Evolutionary conservation across 2,797 vertebrate species (phyloP).

Genomic region (Phyllotis vaccarum): DNA sequence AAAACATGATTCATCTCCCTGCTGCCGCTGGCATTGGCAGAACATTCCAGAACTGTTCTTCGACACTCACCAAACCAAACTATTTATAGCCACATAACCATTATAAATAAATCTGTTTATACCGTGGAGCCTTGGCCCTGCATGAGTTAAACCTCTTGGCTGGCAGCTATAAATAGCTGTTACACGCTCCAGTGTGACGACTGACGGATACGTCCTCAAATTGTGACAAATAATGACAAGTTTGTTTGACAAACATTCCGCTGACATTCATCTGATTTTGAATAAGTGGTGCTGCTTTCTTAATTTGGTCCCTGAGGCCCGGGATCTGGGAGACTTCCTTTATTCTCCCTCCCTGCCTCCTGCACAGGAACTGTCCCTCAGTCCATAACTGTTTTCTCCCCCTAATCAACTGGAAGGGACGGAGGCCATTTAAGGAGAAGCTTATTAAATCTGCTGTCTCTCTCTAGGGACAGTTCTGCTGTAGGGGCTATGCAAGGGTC

Average conservation of each 20-base stretch:
- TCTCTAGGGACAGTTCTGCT: slow-evolving; percentile 71
- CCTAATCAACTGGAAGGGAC: slow-evolving; percentile 77
- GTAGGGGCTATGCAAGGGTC: slow-evolving; percentile 61
- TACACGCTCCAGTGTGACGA: slow-evolving; percentile 71
- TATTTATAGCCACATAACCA: slow-evolving; percentile 80
- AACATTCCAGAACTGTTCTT: not conserved
- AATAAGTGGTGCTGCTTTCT: slow-evolving; percentile 76
- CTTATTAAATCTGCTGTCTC: slow-evolving; percentile 78
- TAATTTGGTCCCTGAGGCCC: slow-evolving; percentile 83
- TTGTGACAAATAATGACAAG: slow-evolving; percentile 84
- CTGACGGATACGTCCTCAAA: slow-evolving; percentile 81
- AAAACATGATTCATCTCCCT: not conserved
- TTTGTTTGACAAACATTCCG: slow-evolving; percentile 84
- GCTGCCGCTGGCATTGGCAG: not conserved
- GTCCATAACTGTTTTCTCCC: not conserved
- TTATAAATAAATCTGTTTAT: slow-evolving; percentile 82
- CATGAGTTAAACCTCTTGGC: slow-evolving; percentile 71
- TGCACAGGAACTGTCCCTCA: slow-evolving; percentile 15
- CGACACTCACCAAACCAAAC: slow-evolving; percentile 42
- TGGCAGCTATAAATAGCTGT: slow-evolving; percentile 83
- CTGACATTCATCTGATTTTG: slow-evolving; percentile 84
- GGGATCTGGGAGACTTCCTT: slow-evolving; percentile 58
- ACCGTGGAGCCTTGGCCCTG: slow-evolving; percentile 57
- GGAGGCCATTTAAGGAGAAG: slow-evolving; percentile 77
- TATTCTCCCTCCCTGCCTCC: slow-evolving; percentile 26